These are phyloP conservation scores for Pteria penguin DNA, from an alignment of 2,888 invertebrate species.

Conservation along the genomic window DNA sequence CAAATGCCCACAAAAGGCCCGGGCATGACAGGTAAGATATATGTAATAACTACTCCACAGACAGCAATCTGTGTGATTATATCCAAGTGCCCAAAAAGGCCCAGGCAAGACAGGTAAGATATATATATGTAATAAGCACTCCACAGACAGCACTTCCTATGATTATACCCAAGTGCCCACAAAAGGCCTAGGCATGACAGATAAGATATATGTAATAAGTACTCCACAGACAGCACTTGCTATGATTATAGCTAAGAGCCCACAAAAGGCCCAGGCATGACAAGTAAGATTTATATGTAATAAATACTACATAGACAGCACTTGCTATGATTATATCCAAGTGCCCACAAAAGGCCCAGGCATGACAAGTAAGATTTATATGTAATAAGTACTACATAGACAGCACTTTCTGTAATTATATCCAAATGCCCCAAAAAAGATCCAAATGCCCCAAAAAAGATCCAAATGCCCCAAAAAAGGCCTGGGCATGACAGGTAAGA, in stretches of 20 bases:
- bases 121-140: conserved; percentile 30
- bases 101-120: background rate
- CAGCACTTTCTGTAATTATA: conserved; percentile 5
- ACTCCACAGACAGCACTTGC: conserved; percentile 13
- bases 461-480: conserved; percentile 21
- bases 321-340: conserved; percentile 21
- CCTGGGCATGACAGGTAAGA: background rate
- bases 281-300: background rate
- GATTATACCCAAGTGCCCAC: conserved; percentile 29
- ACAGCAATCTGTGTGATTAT: conserved; percentile 1
- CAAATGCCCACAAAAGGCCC: conserved; percentile 19
- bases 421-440: conserved; percentile 22
- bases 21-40: background rate
- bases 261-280: conserved; percentile 9
- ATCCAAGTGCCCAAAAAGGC: conserved; percentile 27
- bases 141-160: background rate
- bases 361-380: conserved; percentile 1
- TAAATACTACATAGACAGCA: conserved; percentile 27
- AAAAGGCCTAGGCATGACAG: conserved; percentile 9
- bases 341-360: conserved; percentile 18
- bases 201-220: conserved; percentile 16
- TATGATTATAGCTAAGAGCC: conserved; percentile 25
- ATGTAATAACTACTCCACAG: conserved; percentile 30
- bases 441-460: no score
- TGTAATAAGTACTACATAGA: conserved; percentile 31